A percentile compares a stretch with the other conserved stretches of the same genome.
Conservation (phyloP, 2,888 invertebrate genomes). For the Lepas anatifera region DNA sequence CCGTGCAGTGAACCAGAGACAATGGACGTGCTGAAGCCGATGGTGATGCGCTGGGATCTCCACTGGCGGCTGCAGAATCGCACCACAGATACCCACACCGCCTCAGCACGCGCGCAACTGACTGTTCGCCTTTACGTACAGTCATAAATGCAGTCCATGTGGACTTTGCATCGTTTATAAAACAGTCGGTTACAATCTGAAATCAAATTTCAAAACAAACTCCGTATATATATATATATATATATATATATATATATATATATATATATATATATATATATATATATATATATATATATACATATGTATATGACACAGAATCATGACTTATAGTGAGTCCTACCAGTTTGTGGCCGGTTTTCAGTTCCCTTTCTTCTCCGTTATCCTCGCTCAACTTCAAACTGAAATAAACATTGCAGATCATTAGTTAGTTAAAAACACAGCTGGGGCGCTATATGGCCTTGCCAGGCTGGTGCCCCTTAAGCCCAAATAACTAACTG, state of each 20-base stretch:
- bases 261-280: background rate
- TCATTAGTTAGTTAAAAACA: background rate
- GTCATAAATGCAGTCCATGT: background rate
- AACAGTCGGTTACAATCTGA: too few species aligned
- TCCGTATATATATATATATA: background rate
- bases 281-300: background rate
- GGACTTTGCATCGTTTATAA: background rate
- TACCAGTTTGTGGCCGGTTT: conserved; percentile 1
- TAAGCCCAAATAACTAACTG: too few species aligned
- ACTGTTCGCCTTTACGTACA: too few species aligned
- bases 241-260: background rate
- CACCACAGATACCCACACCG: background rate
- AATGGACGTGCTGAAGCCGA: conserved; percentile 83
- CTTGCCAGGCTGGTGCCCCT: too few species aligned
- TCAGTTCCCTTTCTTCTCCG: background rate
- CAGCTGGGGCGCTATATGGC: too few species aligned
- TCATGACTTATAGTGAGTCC: background rate
- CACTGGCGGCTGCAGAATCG: background rate
- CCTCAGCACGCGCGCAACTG: background rate
- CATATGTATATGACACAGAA: background rate
- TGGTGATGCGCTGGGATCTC: conserved; percentile 43
- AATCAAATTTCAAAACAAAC: background rate
- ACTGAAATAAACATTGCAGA: background rate
- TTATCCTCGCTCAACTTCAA: background rate
- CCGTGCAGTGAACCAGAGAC: conserved; percentile 72